Evolutionary conservation across 2,113 vertebrate species (phyloP).

Genomic region (Natator depressus): DNA sequence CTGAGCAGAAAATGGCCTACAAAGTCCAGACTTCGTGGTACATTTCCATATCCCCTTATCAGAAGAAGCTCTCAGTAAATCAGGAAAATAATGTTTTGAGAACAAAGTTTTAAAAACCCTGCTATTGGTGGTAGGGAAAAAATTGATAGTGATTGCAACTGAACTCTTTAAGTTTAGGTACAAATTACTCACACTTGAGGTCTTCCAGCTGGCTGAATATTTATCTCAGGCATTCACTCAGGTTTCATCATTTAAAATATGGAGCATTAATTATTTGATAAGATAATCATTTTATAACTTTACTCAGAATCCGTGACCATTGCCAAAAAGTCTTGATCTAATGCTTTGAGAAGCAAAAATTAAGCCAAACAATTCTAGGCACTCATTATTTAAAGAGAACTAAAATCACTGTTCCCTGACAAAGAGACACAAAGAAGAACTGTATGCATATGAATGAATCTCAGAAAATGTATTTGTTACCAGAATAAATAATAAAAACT

Average conservation of each 20-base stretch:
- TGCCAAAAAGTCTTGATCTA: constrained; percentile 20
- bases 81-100: background rate
- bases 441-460: background rate
- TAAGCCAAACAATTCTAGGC: constrained; percentile 17
- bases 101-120: background rate
- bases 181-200: background rate
- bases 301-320: constrained; percentile 34
- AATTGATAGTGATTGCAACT: background rate
- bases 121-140: background rate
- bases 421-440: background rate
- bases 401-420: background rate
- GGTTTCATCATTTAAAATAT: constrained; percentile 17
- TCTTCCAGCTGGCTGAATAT: background rate
- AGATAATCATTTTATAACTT: background rate
- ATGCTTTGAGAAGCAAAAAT: constrained; percentile 26
- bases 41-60: background rate
- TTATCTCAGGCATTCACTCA: background rate
- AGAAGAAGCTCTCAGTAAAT: background rate
- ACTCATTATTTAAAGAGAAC: background rate
- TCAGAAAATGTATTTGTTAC: constrained; percentile 25
- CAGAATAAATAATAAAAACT: constrained; percentile 16
- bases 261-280: constrained; percentile 1
- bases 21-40: background rate
- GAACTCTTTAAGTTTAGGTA: background rate
- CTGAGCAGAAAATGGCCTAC: background rate